phyloP scores from a whole-genome alignment of 30 jellyfish, hydroid and myxozoan genomes.

The Aurelia aurita complex sp. Pacific region DNA sequence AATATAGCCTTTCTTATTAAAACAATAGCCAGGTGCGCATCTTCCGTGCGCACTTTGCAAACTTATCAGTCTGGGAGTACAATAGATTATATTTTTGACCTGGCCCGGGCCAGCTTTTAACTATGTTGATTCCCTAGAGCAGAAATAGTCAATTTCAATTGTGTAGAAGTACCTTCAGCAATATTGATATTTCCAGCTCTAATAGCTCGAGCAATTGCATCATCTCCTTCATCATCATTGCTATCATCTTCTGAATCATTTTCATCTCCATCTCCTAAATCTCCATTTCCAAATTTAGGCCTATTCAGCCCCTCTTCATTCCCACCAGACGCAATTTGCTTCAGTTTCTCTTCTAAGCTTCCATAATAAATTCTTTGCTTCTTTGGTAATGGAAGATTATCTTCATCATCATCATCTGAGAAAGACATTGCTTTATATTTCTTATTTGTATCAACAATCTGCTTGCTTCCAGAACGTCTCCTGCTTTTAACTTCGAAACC shows the following conservation, averaged over 20 bases:
- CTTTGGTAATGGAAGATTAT: conserved; percentile 73
- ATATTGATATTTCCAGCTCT: conserved; percentile 74
- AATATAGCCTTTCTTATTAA: no score
- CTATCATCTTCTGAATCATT: conserved; percentile 31
- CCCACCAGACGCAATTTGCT: conserved; percentile 33
- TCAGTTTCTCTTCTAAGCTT: conserved; percentile 93
- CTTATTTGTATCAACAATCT: no score
- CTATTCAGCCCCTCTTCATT: conserved; percentile 2
- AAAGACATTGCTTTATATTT: conserved; percentile 27
- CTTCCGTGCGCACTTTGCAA: no score
- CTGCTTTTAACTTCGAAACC: no score
- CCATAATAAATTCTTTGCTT: conserved; percentile 91
- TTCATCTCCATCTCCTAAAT: conserved; percentile 16
- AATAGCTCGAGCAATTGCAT: conserved; percentile 63
- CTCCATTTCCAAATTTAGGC: conserved; percentile 24
- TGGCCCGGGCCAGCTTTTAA: no score
- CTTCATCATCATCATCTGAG: conserved; percentile 86
- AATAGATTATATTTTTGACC: no score
- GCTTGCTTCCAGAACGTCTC: no score
- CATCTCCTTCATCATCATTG: conserved; percentile 24
- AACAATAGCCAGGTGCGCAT: no score
- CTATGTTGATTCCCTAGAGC: no score
- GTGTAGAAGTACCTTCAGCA: no score
- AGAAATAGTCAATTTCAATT: no score
- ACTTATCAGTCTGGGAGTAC: no score